These are phyloP conservation scores for Myanophis thanlyinensis DNA, from an alignment of 2,113 vertebrate genomes.

Conservation along the genomic window DNA sequence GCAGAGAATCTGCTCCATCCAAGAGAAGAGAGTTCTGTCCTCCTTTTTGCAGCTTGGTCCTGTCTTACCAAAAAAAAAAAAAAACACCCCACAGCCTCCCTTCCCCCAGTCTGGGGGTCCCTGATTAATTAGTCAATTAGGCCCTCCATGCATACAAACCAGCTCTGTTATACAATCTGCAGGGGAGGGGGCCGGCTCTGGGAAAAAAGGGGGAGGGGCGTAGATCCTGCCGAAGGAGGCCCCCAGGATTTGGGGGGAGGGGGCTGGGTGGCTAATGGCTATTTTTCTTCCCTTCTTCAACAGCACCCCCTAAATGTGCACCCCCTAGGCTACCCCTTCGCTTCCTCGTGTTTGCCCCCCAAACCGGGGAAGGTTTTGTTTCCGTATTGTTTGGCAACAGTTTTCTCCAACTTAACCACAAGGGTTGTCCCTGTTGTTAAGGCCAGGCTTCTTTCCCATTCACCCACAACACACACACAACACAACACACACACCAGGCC, in stretches of 20 bases:
- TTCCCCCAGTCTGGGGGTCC: conserved; percentile 55
- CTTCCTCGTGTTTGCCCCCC: too few relatives aligned
- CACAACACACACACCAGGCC: too few relatives aligned
- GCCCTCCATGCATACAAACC: conserved; percentile 38
- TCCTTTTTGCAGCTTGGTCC: conserved; percentile 40
- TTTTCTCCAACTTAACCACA: background rate
- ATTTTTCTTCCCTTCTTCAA: background rate
- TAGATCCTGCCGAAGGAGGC: background rate
- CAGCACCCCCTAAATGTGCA: too few relatives aligned
- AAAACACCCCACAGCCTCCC: conserved; percentile 18
- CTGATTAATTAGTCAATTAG: conserved; percentile 62
- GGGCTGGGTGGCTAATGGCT: too few relatives aligned
- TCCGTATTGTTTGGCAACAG: background rate
- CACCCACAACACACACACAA: background rate
- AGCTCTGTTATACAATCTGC: conserved; percentile 32
- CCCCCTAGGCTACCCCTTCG: too few relatives aligned
- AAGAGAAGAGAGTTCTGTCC: conserved; percentile 37
- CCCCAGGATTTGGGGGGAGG: background rate
- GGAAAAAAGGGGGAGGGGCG: background rate
- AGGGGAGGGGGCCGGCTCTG: background rate
- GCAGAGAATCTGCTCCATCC: conserved; percentile 45
- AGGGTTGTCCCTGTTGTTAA: too few relatives aligned
- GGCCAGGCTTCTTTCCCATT: background rate
- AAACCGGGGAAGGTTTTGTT: background rate
- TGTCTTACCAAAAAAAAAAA: conserved; percentile 47